Percentiles rank a stretch among this genome's conserved stretches.
Conservation (phyloP, 2,113 vertebrate species). For the Carettochelys insculpta region DNA sequence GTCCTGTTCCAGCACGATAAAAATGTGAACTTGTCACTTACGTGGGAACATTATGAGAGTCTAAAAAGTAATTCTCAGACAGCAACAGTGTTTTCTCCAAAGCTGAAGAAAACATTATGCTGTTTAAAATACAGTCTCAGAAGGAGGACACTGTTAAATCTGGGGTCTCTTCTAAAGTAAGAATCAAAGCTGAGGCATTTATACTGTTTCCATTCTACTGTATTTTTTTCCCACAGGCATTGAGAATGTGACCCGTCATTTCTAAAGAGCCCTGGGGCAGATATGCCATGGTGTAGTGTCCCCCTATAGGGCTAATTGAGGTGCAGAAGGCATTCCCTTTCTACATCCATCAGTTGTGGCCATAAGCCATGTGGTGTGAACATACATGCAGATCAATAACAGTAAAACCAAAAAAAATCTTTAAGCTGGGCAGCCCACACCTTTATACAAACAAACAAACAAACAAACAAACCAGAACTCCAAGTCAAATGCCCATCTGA, state of each 20-base stretch:
- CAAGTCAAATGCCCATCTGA: neutral
- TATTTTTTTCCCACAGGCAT: neutral
- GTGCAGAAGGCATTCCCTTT: neutral
- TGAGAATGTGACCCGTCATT: neutral
- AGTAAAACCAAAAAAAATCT: neutral
- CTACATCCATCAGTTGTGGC: neutral
- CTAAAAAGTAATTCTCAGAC: neutral
- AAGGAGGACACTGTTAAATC: conserved; percentile 22
- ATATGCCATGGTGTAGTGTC: neutral
- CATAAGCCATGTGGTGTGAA: neutral
- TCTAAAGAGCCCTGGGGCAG: neutral
- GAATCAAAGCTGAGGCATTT: neutral
- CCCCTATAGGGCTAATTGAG: neutral
- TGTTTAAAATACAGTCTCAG: neutral
- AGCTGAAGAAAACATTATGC: neutral
- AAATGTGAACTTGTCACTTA: fast-evolving
- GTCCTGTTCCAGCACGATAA: neutral
- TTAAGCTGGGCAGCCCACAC: neutral
- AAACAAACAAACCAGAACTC: neutral
- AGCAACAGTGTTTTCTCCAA: neutral
- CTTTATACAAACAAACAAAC: neutral
- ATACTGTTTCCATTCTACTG: conserved; percentile 1
- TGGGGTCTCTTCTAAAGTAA: neutral
- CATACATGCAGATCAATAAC: neutral
- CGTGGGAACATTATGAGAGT: fast-evolving